Evolutionary conservation across 2,888 invertebrate genomes (phyloP).

Genomic region (Tachina grossa): DNA sequence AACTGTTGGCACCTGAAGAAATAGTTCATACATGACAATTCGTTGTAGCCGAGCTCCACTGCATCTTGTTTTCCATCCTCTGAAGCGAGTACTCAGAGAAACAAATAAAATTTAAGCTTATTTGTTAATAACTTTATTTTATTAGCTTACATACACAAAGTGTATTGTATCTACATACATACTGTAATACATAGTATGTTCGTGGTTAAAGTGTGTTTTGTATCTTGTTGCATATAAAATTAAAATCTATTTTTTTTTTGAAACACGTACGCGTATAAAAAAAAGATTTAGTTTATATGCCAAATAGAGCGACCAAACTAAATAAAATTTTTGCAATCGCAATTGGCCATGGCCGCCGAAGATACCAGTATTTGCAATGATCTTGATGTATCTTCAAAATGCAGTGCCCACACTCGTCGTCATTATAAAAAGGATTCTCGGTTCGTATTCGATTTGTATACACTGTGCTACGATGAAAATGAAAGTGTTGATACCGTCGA

Average conservation of each 20-base stretch:
- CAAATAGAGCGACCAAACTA: constrained; percentile 42
- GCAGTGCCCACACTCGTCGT: constrained; percentile 83
- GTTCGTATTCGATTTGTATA: constrained; percentile 92
- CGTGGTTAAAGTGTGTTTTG: constrained; percentile 36
- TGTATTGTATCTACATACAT: background rate
- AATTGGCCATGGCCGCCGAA: constrained; percentile 64
- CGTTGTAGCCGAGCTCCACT: too few species aligned
- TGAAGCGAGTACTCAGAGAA: background rate
- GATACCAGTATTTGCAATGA: constrained; percentile 28
- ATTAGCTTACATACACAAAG: background rate
- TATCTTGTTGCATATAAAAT: constrained; percentile 22
- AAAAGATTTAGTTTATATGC: constrained; percentile 8
- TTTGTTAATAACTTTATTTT: background rate
- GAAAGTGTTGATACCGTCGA: constrained; percentile 89
- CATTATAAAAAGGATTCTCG: constrained; percentile 94
- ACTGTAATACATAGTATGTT: background rate
- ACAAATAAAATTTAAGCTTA: constrained; percentile 16
- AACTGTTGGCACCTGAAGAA: too few species aligned
- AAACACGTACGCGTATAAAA: background rate
- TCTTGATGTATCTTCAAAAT: constrained; percentile 54
- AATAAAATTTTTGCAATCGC: constrained; percentile 27
- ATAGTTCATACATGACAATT: too few species aligned
- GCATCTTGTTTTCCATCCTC: constrained; percentile 34
- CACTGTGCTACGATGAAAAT: constrained; percentile 92
- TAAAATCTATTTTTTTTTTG: background rate